Evolutionary conservation across 2,888 invertebrate species (phyloP).

Genomic region (Stramonita haemastoma): DNA sequence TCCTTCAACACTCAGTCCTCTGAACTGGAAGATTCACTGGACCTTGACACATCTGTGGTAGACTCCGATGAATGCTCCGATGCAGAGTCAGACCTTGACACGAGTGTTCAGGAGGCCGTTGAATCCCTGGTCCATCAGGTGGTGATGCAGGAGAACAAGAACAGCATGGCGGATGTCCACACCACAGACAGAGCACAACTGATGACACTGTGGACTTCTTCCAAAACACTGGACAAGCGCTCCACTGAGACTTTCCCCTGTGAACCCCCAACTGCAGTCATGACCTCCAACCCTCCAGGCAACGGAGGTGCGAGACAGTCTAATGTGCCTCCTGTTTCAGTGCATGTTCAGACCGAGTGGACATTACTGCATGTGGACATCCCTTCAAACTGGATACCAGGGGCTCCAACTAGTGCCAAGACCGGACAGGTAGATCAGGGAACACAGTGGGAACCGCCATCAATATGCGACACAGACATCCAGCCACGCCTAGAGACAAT

Average conservation of each 20-base stretch:
- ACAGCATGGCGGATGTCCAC: neutral
- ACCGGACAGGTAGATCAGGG: neutral
- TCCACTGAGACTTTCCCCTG: neutral
- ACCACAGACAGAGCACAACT: neutral
- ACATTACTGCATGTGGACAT: neutral
- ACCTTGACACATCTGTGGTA: neutral
- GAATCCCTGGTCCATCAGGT: conserved; percentile 31
- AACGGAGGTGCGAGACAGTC: neutral
- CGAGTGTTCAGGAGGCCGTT: neutral
- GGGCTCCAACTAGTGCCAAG: neutral
- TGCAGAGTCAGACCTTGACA: conserved; percentile 1
- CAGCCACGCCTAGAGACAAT: neutral
- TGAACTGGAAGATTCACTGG: neutral
- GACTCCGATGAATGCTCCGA: neutral
- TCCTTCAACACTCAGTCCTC: neutral
- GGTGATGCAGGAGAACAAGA: conserved; percentile 18
- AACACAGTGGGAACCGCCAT: conserved; percentile 30
- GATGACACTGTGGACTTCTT: neutral
- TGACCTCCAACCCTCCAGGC: neutral
- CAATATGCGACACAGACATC: neutral
- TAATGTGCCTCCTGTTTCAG: neutral
- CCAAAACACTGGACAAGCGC: neutral
- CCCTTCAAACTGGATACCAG: neutral
- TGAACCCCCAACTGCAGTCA: neutral
- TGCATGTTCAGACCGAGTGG: conserved; percentile 34